A percentile compares a stretch with the other conserved stretches of the same genome.
phyloP scores from a whole-genome alignment of 2,113 vertebrate species.

The Cryptotis parvus region DNA sequence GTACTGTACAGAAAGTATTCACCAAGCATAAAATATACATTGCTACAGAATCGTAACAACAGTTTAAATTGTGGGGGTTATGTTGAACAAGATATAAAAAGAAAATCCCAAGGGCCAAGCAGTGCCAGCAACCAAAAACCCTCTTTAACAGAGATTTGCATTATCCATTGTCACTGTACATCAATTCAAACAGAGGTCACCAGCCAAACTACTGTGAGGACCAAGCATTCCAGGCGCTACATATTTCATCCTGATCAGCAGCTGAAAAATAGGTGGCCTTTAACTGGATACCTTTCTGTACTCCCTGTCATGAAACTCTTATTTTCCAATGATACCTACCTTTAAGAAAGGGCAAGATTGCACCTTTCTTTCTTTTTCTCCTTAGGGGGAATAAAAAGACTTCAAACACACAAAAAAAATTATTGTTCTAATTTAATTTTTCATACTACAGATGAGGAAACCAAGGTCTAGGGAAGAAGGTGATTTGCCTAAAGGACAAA shows the following conservation, averaged over 20 bases:
- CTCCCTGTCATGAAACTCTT: background rate
- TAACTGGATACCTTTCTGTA: background rate
- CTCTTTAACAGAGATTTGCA: background rate
- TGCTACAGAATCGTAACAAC: constrained; percentile 46
- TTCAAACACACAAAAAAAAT: background rate
- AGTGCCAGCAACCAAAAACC: constrained; percentile 14
- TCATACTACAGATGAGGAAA: constrained; percentile 11
- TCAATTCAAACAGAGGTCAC: background rate
- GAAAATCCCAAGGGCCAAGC: background rate
- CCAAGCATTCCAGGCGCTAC: background rate
- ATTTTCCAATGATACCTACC: background rate
- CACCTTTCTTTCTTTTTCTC: constrained; percentile 18
- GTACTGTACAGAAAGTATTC: constrained; percentile 54
- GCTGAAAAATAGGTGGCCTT: background rate
- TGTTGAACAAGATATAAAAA: background rate
- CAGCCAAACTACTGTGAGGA: background rate
- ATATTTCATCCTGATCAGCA: background rate
- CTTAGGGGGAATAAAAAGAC: background rate
- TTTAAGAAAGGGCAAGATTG: constrained; percentile 7
- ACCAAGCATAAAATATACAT: constrained; percentile 61
- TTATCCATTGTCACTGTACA: background rate
- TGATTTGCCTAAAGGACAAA: background rate
- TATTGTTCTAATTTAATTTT: background rate
- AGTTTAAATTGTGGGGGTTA: constrained; percentile 45
- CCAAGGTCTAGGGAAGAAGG: background rate